These are phyloP conservation scores for Lycocorax pyrrhopterus DNA, from an alignment of 2,113 vertebrate genomes.

Conservation along the genomic window DNA sequence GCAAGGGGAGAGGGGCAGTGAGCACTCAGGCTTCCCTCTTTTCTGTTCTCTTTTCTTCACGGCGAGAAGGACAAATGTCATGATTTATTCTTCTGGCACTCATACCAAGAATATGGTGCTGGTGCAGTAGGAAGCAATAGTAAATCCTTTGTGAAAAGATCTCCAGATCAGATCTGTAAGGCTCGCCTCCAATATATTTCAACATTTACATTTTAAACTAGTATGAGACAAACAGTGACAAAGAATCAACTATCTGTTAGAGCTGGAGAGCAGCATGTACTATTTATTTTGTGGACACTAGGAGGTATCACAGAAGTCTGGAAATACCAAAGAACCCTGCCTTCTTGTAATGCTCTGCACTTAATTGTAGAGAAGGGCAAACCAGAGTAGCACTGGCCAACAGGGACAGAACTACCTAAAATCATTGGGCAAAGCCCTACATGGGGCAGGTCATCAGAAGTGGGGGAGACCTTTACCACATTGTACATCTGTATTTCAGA, in stretches of 20 bases:
- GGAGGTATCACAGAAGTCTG: not conserved
- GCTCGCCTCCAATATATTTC: not conserved
- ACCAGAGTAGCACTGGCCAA: not conserved
- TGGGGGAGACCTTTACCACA: rapidly evolving
- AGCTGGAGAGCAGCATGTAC: not conserved
- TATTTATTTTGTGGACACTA: not conserved
- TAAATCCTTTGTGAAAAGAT: not conserved
- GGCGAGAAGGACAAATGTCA: not conserved
- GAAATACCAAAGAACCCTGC: not conserved
- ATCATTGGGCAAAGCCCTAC: not conserved
- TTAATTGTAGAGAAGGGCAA: not conserved
- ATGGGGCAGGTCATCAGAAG: not conserved
- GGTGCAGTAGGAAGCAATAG: not conserved
- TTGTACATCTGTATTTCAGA: not conserved
- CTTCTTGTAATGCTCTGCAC: not conserved
- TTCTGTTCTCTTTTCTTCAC: not conserved
- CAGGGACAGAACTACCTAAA: not conserved
- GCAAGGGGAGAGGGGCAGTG: not conserved
- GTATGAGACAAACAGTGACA: not conserved
- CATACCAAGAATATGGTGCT: not conserved
- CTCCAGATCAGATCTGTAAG: not conserved
- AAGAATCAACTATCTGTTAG: not conserved
- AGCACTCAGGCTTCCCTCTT: not conserved
- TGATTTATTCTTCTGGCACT: not conserved
- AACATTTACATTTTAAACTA: not conserved